phyloP scores from a whole-genome alignment of 2,888 invertebrate genomes.

The Falcaria lacertinaria region DNA sequence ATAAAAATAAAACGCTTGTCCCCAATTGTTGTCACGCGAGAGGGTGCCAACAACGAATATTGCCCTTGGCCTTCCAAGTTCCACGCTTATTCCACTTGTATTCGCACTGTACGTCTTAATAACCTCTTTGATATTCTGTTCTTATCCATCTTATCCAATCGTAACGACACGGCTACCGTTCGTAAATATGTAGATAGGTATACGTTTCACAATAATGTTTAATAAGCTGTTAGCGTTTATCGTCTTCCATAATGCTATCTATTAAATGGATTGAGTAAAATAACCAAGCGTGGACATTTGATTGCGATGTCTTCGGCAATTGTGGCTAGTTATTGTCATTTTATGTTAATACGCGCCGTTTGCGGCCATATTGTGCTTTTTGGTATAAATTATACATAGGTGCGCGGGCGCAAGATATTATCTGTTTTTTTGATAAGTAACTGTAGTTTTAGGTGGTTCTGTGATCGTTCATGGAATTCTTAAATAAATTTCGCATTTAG shows the following conservation, averaged over 20 bases:
- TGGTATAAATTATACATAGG: slow-evolving; percentile 34
- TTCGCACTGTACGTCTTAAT: too few species aligned
- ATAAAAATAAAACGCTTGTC: too few species aligned
- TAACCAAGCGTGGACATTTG: slow-evolving; percentile 47
- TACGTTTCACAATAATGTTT: neutral
- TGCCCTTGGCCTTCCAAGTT: too few species aligned
- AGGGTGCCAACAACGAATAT: too few species aligned
- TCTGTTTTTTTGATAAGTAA: slow-evolving; percentile 41
- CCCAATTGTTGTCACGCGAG: too few species aligned
- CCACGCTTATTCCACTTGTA: too few species aligned
- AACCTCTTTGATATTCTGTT: too few species aligned
- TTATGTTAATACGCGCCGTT: slow-evolving; percentile 64
- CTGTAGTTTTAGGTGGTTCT: slow-evolving; percentile 32
- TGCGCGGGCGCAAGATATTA: slow-evolving; percentile 56
- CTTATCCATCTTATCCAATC: too few species aligned
- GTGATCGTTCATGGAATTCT: slow-evolving; percentile 1
- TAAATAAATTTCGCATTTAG: neutral
- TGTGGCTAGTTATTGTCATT: slow-evolving; percentile 63
- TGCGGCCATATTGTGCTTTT: slow-evolving; percentile 29
- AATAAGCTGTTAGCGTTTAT: neutral
- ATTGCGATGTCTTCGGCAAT: slow-evolving; percentile 54
- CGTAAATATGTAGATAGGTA: neutral
- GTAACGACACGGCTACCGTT: too few species aligned
- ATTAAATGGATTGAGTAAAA: slow-evolving; percentile 32
- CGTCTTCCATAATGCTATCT: slow-evolving; percentile 10